Evolutionary conservation across 1,140 invertebrate species (phyloP), one percentile per base, ranked within the genome.

Genomic region (Drosophila grimshawi): DNA sequence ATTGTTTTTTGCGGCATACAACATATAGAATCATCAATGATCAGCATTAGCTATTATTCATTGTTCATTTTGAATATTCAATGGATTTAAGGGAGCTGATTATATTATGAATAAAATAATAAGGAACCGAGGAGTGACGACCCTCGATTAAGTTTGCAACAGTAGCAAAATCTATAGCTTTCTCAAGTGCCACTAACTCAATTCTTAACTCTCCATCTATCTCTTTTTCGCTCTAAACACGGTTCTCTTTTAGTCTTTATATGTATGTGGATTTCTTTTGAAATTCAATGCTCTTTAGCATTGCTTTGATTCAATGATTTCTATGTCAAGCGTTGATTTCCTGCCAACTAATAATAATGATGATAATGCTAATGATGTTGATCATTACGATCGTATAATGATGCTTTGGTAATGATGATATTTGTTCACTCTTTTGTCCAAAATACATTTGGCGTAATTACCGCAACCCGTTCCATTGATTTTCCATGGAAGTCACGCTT

Each of bases 291-390:
- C 19, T 63, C 41, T 64, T 70, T 59, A 67, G n/a, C 29, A n/a
- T 59, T 46, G 49, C 62, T 81, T 77, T 62, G 72, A 83, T 83
- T 82, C 60, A 51, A 59, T 76, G 69, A 78, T 86, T 86, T 86
- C 57, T 85, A 48, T 83, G 77, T 88, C 80, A 83, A 89, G 83
- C 77, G 63, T 43, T 72, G 85, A 80, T 88, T 80, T 89, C 83
- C 83, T 89, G 73, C 61, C 45, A 43, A 0, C 2, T 8, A 11
- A n/a, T 46, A 52, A 19, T 27, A 7, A 52, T 55, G 10, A 27
- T 52, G 5, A 33, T 61, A 41, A 55, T 59, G 29, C 35, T 56
- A 37, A 63, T 69, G 19, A 10, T n/a, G 8, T 10, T 41, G 39
- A 41, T 43, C 39, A 52, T 33, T n/a, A n/a, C 32, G 30, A 49